A percentile compares a stretch with the other conserved stretches of the same genome.
Evolutionary conservation across 2,113 vertebrate genomes (phyloP).

Genomic region (Willisornis vidua): DNA sequence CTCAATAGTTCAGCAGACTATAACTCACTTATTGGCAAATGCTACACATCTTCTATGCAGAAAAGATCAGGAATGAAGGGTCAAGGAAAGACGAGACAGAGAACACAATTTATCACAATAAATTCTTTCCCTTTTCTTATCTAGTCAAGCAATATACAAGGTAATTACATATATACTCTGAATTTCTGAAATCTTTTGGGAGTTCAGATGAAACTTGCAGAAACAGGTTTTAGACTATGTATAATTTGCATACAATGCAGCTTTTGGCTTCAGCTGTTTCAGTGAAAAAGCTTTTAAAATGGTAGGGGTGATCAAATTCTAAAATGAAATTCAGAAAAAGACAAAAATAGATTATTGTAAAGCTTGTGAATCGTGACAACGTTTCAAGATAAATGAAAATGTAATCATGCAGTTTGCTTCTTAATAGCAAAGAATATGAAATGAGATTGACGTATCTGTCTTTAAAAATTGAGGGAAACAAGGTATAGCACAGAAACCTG

Average conservation of each 20-base stretch:
- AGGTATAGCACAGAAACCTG: background rate
- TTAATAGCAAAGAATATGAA: background rate
- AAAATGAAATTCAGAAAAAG: background rate
- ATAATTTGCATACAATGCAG: background rate
- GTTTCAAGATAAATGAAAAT: conserved; percentile 30
- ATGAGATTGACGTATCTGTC: background rate
- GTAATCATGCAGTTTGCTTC: background rate
- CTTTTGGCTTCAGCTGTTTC: background rate
- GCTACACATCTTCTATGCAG: background rate
- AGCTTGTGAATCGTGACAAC: background rate
- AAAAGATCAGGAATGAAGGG: background rate
- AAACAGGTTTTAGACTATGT: background rate
- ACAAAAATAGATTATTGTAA: background rate
- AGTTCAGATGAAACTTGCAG: background rate
- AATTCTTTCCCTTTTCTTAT: background rate
- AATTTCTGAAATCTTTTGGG: background rate
- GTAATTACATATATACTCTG: background rate
- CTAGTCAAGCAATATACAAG: background rate
- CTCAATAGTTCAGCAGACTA: background rate
- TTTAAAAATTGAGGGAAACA: background rate
- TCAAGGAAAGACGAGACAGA: background rate
- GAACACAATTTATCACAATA: background rate
- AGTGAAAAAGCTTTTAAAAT: background rate
- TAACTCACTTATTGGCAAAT: background rate
- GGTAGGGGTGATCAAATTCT: background rate